A percentile compares a stretch with the other conserved stretches of the same genome.
Evolutionary conservation across 2,797 vertebrate species (phyloP).

Genomic region (Steatocranus sp.): DNA sequence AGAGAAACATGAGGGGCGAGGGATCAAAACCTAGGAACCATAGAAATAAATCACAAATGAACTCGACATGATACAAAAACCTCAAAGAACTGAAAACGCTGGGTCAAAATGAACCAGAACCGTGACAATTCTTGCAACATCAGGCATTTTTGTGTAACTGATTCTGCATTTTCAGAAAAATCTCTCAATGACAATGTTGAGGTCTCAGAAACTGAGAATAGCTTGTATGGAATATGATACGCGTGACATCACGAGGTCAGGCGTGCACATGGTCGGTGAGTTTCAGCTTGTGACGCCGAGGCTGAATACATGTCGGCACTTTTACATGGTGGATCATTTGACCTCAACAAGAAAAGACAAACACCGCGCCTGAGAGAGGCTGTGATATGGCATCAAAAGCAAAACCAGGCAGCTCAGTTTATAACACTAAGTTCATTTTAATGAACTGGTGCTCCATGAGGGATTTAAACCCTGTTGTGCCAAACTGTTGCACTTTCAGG

Average conservation of each 20-base stretch:
- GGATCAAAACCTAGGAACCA: neutral
- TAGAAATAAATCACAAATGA: neutral
- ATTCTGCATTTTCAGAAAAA: neutral
- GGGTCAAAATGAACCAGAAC: neutral
- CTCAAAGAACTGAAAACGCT: neutral
- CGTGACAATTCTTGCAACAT: neutral
- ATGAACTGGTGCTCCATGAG: rapidly evolving
- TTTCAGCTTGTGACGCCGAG: neutral
- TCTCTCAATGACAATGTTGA: neutral
- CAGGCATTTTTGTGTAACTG: neutral
- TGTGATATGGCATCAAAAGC: neutral
- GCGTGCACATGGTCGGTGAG: neutral
- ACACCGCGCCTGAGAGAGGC: neutral
- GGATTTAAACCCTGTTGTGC: neutral
- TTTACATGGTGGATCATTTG: neutral
- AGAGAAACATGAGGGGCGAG: neutral
- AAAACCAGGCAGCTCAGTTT: neutral
- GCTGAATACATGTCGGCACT: neutral
- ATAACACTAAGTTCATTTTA: neutral
- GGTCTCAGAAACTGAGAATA: neutral
- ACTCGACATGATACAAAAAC: neutral
- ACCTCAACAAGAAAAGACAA: neutral
- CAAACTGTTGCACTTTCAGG: neutral
- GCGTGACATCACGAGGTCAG: neutral
- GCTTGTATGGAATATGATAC: neutral